Evolutionary conservation across 2,113 vertebrate species (phyloP).

Genomic region (Thunnus thynnus): DNA sequence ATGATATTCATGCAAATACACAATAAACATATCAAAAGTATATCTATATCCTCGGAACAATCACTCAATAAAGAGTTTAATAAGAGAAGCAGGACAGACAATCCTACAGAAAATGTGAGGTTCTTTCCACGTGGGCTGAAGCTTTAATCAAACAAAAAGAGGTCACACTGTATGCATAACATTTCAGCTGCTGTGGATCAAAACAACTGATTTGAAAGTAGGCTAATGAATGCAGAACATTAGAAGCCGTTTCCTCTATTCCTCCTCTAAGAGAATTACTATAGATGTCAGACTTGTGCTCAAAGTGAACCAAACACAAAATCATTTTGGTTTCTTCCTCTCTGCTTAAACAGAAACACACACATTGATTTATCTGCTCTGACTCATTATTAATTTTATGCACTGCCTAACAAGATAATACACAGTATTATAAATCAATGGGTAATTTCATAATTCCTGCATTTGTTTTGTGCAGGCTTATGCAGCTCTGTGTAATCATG

Average conservation of each 20-base stretch:
- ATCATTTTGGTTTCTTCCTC: conserved; percentile 30
- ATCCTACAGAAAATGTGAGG: conserved; percentile 5
- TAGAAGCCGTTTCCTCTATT: conserved; percentile 25
- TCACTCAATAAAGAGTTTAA: neutral
- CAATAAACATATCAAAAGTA: no score
- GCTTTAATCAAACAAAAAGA: conserved; percentile 57
- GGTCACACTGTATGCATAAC: conserved; percentile 54
- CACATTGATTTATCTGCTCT: conserved; percentile 32
- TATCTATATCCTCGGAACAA: no score
- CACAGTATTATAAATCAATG: conserved; percentile 6
- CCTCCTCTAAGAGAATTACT: conserved; percentile 22
- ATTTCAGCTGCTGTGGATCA: conserved; percentile 48
- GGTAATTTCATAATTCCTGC: conserved; percentile 4
- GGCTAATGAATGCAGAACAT: conserved; percentile 65
- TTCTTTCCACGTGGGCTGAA: conserved; percentile 27
- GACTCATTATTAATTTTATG: conserved; percentile 37
- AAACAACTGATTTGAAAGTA: conserved; percentile 63
- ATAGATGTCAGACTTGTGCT: conserved; percentile 28
- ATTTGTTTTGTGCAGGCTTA: neutral
- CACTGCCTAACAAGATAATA: conserved; percentile 37
- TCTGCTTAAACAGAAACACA: conserved; percentile 20
- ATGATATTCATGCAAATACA: no score
- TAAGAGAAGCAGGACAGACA: neutral
- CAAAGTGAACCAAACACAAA: conserved; percentile 17
- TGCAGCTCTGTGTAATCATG: conserved; percentile 13